Base-by-base conservation (phyloP, 1,140 invertebrate genomes). In the Diorhabda sublineata region DNA sequence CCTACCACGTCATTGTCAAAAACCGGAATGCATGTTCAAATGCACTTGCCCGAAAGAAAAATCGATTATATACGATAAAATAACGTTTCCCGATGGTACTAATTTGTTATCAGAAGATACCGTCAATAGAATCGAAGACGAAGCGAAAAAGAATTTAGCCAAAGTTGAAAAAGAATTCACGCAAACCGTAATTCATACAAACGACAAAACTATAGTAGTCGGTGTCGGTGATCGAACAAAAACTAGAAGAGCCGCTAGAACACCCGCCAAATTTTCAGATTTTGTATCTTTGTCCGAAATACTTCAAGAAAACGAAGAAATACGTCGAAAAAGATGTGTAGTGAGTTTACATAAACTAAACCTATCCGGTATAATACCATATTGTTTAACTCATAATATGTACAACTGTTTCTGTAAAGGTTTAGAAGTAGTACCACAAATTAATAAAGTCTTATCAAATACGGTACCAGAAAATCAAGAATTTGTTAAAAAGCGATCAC, bases 21-120 rank as follows among this genome's bases (percentile, higher is more conserved):
- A 77, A 69, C 58, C 74, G 3, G 70, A 80, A 26, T 85, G 84
- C 68, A 84, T 85, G 79, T 83, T 84, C 62, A 70, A 77, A 58
- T 85, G 84, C 69, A 73, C 63, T 9, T 85, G 84, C 73, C 69
- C 71, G 4, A 69, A 69, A 58, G 68, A 71, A 44, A 67, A 71
- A 64, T 42, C 7, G 52, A 47, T 56, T 45, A 71, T 43, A 11
- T 66, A 66, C 44, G 58, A 66, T 45, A 42, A 60, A 60, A 57
- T 58, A 26, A 61, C 56, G 11, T 52, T 52, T 6, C 67, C 68
- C 45, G 63, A 64, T 42, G 71, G 69, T 8, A 67, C 67, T 26
- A 69, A 74, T 69, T 62, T 77, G 61, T 71, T 79, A 65, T 75
- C 79, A 26, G 69, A 60, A 56, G 72, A 75, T 42, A 76, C 80